phyloP scores from a whole-genome alignment of 2,113 vertebrate species.

The Chaetodon trifascialis region DNA sequence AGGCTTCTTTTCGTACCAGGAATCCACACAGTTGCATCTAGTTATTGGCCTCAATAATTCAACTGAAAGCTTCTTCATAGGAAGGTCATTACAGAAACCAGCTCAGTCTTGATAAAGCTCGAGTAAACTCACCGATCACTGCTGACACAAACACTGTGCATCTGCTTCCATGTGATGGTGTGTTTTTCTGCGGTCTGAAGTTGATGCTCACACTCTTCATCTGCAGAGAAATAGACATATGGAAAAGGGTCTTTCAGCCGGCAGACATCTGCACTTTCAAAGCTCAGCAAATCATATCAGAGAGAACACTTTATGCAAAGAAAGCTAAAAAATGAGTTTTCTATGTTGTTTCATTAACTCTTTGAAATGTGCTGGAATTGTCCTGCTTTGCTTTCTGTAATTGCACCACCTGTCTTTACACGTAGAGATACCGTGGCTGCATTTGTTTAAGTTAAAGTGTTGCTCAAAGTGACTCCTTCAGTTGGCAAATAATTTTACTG shows the following conservation, averaged over 20 bases:
- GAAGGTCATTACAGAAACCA: not conserved
- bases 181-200: too few species aligned
- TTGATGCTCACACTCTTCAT: not conserved
- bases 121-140: not conserved
- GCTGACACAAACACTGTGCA: not conserved
- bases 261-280: slow-evolving; percentile 2
- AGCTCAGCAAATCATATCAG: not conserved
- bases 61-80: too few species aligned
- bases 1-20: not conserved
- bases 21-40: not conserved
- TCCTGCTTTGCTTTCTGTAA: too few species aligned
- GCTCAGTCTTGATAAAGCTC: not conserved
- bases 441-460: too few species aligned
- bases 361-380: too few species aligned
- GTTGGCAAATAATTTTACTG: too few species aligned
- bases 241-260: not conserved
- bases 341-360: too few species aligned
- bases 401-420: too few species aligned
- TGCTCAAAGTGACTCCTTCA: too few species aligned
- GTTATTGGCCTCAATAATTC: not conserved
- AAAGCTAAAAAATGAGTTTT: too few species aligned
- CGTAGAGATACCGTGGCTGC: too few species aligned
- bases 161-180: not conserved
- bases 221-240: not conserved
- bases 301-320: too few species aligned